phyloP scores from a whole-genome alignment of 2,113 vertebrate genomes.

The Festucalex cinctus region DNA sequence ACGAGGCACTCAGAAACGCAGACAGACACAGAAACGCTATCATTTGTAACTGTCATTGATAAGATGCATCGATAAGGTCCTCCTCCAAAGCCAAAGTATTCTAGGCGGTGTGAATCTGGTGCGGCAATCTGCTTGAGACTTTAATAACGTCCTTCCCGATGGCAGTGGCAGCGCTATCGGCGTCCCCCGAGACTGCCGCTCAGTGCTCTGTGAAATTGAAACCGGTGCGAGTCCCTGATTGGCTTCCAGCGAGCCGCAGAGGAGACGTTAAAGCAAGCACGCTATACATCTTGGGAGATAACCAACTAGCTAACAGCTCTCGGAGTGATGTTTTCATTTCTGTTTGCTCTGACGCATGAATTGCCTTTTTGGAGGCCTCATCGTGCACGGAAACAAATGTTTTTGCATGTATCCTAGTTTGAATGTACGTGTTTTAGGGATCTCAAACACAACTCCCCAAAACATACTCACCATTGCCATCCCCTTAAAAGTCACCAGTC shows the following conservation, averaged over 20 bases:
- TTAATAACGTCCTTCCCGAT: constrained; percentile 43
- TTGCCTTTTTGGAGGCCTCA: background rate
- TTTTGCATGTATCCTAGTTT: too few species aligned
- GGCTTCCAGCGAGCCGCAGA: constrained; percentile 29
- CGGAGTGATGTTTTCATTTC: constrained; percentile 21
- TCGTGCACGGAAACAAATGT: too few species aligned
- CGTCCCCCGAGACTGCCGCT: constrained; percentile 19
- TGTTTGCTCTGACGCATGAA: background rate
- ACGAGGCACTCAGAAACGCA: constrained; percentile 33
- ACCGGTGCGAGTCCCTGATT: constrained; percentile 35
- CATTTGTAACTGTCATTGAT: background rate
- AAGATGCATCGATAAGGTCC: background rate
- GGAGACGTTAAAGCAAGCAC: constrained; percentile 10
- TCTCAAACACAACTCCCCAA: too few species aligned
- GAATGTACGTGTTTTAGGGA: too few species aligned
- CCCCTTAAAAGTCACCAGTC: too few species aligned
- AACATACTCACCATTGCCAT: too few species aligned
- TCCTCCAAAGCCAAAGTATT: background rate
- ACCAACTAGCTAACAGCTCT: constrained; percentile 1
- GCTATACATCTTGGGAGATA: constrained; percentile 6
- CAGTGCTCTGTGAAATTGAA: constrained; percentile 65
- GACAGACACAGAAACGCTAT: background rate
- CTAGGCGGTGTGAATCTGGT: background rate
- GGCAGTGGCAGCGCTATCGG: constrained; percentile 25
- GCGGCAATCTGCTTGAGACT: constrained; percentile 22